Evolutionary conservation across 1,140 invertebrate species (phyloP).

Genomic region (Apis florea): DNA sequence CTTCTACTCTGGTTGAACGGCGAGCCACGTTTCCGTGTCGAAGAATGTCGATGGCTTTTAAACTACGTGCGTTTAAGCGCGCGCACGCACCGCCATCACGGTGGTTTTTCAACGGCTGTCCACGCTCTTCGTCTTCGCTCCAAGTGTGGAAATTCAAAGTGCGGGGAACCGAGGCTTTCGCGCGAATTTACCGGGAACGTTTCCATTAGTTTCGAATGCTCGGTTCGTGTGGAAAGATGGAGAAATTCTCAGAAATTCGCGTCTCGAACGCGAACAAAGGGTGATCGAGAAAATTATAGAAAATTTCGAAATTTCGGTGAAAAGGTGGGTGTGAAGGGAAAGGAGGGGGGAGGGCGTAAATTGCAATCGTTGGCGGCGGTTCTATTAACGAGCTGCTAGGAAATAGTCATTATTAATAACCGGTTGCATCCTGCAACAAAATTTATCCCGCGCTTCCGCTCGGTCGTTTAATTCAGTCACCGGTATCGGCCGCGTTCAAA

Average conservation of each 20-base stretch:
- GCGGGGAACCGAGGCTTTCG: not conserved
- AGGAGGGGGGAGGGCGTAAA: slow-evolving; percentile 14
- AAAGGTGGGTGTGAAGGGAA: not conserved
- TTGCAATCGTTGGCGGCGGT: slow-evolving; percentile 5
- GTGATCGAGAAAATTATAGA: too few relatives aligned
- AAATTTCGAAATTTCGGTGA: slow-evolving; percentile 12
- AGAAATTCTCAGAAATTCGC: not conserved
- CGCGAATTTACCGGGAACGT: slow-evolving; percentile 6
- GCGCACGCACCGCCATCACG: slow-evolving; percentile 2
- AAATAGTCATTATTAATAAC: slow-evolving; percentile 52
- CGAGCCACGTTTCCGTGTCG: slow-evolving; percentile 51
- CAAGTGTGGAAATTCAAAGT: slow-evolving; percentile 16
- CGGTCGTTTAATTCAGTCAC: slow-evolving; percentile 50
- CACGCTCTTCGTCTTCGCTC: slow-evolving; percentile 28
- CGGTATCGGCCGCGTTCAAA: slow-evolving; percentile 47
- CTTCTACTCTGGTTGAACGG: slow-evolving; percentile 20
- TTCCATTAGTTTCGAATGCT: not conserved
- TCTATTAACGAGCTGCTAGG: slow-evolving; percentile 51
- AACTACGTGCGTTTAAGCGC: slow-evolving; percentile 38
- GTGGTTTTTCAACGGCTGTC: slow-evolving; percentile 1
- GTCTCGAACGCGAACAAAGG: not conserved
- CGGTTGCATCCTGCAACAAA: slow-evolving; percentile 38
- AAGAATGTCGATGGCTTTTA: slow-evolving; percentile 57
- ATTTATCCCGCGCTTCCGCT: slow-evolving; percentile 46
- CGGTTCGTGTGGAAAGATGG: not conserved